Base-by-base conservation (phyloP, 1,140 invertebrate genomes). In the Lucilia cuprina region DNA sequence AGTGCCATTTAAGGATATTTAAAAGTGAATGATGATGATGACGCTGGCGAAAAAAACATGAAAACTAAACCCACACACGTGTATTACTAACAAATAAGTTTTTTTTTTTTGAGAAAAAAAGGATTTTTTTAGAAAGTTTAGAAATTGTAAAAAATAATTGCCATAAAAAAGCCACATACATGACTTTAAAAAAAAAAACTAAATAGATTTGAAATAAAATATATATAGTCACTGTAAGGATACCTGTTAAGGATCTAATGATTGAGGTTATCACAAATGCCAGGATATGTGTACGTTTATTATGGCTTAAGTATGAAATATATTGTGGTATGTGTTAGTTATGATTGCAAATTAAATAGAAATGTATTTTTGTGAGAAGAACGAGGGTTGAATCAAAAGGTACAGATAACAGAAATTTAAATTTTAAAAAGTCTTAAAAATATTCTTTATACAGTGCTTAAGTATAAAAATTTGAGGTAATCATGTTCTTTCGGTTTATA, bases 51-150 rank as follows among this genome's bases (percentile, higher is more conserved):
- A 21, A 70, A 70, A 70, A 25, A 25, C 13, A 60, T 60, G 55
- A 14, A 70, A 80, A 80, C 77, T 80, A 80, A 80, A 80, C 77
- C 77, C 77, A 50, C 34, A 80, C 77, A 80, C 77, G 77, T 80
- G 77, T 80, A 80, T 50, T 12, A 78, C 9, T 19, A 80, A 50
- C 35, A 80, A 19, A 49, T n/a, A 49, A 21, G 47, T 49, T 41
- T 80, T 80, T 49, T 50, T 70, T 70, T 70, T 70, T 70, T 70
- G 17, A 2, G 12, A 55, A 55, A 55, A 55, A 55, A 55, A 13
- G 50, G 5, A 25, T 70, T 60, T 60, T 60, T 60, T 70, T 70
- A 25, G n/a, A 70, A 70, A 70, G n/a, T 70, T 70, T 70, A 7
- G 65, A 70, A 70, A 21, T 21, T 70, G 21, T 70, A 21, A 70